Conservation (phyloP, 2,113 vertebrate species). For the Jacana jacana region DNA sequence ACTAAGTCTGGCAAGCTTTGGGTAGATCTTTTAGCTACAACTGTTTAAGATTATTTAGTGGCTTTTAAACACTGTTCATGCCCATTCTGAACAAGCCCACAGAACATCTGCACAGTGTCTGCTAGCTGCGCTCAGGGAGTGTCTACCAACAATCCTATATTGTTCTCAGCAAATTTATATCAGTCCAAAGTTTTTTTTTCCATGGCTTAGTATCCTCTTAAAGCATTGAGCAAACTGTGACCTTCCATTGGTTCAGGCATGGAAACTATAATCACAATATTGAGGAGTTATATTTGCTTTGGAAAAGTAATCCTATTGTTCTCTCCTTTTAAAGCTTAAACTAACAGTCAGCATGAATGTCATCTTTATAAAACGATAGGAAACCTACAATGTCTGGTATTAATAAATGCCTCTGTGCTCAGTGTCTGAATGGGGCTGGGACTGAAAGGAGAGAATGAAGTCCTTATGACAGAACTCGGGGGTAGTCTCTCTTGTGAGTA, state of each 20-base stretch:
- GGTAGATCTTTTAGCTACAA: conserved; percentile 1
- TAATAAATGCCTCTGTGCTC: conserved; percentile 49
- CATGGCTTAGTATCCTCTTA: neutral
- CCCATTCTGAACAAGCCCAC: conserved; percentile 46
- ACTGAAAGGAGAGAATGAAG: conserved; percentile 35
- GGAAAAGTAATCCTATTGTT: conserved; percentile 61
- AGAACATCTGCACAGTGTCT: conserved; percentile 56
- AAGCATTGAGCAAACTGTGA: neutral
- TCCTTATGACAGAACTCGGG: conserved; percentile 22
- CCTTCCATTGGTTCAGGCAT: conserved; percentile 46
- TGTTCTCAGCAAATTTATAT: conserved; percentile 25
- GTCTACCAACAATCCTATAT: conserved; percentile 44
- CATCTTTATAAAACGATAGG: conserved; percentile 44
- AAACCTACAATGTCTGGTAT: conserved; percentile 47
- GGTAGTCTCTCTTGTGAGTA: neutral
- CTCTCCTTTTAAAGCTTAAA: conserved; percentile 50
- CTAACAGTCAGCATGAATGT: conserved; percentile 58
- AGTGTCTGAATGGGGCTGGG: neutral
- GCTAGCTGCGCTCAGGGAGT: neutral
- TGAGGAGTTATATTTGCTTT: conserved; percentile 55
- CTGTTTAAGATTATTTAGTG: conserved; percentile 59
- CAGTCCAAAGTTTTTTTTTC: neutral
- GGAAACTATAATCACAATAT: conserved; percentile 39
- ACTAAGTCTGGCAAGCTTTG: neutral
- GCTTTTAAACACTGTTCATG: conserved; percentile 43